Conservation (phyloP, 2,797 vertebrate genomes). For the Xiphorhynchus erythropygius region DNA sequence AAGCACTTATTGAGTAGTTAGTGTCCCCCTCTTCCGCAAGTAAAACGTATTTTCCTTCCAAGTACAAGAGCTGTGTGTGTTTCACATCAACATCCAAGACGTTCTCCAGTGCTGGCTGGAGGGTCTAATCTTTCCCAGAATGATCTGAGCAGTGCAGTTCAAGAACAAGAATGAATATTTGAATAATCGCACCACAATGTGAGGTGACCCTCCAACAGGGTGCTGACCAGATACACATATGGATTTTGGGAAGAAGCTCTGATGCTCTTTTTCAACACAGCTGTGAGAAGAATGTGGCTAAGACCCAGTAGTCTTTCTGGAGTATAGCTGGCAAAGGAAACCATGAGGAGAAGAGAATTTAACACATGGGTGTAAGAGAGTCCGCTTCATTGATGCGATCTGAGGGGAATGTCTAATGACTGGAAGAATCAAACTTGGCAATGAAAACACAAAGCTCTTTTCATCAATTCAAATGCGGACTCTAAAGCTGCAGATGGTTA, state of each 20-base stretch:
- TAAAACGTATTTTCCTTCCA: constrained; percentile 56
- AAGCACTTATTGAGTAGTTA: constrained; percentile 10
- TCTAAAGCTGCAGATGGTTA: constrained; percentile 83
- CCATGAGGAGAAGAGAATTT: constrained; percentile 86
- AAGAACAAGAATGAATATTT: constrained; percentile 78
- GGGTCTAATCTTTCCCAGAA: constrained; percentile 72
- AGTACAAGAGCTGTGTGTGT: background rate
- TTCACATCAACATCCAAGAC: constrained; percentile 60
- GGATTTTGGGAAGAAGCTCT: constrained; percentile 81
- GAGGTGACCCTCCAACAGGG: constrained; percentile 82
- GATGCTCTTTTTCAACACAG: constrained; percentile 84
- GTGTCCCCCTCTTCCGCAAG: constrained; percentile 1
- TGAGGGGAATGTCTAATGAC: constrained; percentile 87
- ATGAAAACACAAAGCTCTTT: constrained; percentile 88
- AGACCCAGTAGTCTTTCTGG: constrained; percentile 78
- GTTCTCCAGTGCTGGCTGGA: constrained; percentile 62
- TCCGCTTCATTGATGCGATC: constrained; percentile 83
- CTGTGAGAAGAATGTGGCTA: constrained; percentile 87
- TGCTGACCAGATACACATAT: constrained; percentile 79
- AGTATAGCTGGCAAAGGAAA: constrained; percentile 83
- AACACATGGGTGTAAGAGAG: constrained; percentile 84
- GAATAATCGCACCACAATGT: constrained; percentile 82
- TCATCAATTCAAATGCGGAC: constrained; percentile 80
- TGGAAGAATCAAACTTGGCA: constrained; percentile 87
- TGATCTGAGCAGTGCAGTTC: constrained; percentile 71